A percentile compares a stretch with the other conserved stretches of the same genome.
Conservation (phyloP, 53 echinoderm and acorn worm species). For the Hippasteria phrygiana region DNA sequence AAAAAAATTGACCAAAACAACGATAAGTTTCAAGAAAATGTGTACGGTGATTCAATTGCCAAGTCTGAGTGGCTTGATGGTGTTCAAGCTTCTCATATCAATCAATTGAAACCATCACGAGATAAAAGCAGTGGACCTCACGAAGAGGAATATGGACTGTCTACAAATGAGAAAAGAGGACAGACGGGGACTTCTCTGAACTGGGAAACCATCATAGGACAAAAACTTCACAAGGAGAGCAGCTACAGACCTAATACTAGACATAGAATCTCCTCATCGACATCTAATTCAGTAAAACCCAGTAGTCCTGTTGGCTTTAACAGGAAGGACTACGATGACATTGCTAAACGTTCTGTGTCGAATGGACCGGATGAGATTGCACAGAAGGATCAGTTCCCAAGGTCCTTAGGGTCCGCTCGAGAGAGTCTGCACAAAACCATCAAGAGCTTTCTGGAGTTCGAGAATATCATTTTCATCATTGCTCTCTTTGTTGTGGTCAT, state of each 20-base stretch:
- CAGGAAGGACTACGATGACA: neutral
- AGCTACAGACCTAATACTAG: neutral
- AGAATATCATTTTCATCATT: slow-evolving; percentile 67
- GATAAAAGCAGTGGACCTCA: neutral
- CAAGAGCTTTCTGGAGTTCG: slow-evolving; percentile 21
- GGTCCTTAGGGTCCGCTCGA: slow-evolving; percentile 26
- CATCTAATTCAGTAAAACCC: neutral
- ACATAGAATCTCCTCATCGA: neutral
- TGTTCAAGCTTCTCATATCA: neutral
- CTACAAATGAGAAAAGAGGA: neutral
- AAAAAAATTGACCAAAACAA: neutral
- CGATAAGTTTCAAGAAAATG: neutral
- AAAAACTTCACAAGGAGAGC: neutral
- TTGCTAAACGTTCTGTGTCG: slow-evolving; percentile 11
- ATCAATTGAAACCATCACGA: neutral
- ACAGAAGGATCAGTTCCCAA: slow-evolving; percentile 12
- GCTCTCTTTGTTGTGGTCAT: slow-evolving; percentile 71
- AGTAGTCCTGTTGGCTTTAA: neutral
- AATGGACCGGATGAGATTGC: neutral
- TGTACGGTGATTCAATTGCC: neutral
- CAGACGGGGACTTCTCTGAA: neutral
- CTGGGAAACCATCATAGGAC: slow-evolving; percentile 6
- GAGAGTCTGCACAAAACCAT: slow-evolving; percentile 17
- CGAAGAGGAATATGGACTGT: neutral
- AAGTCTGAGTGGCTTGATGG: neutral